Base-by-base conservation (phyloP, 2,113 vertebrate species). In the Enhydra lutris region DNA sequence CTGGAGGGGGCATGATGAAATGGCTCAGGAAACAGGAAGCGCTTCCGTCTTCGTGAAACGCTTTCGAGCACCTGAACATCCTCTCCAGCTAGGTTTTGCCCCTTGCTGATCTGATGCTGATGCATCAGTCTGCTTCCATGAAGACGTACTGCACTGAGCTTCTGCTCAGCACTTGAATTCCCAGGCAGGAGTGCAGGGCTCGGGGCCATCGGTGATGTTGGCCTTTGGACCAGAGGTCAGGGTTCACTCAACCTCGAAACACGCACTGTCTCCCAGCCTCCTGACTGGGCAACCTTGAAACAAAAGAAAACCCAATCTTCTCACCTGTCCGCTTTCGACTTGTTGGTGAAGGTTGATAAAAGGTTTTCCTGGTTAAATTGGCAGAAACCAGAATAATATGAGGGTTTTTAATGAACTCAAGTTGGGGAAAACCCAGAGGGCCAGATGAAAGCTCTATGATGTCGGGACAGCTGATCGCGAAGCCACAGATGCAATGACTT, bases 161-260 rank as follows among this genome's bases (percentile, higher is more conserved):
- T 59, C 84, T 47, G n/a, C 52, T 57, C 7, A 29, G 52, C 52
- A 7, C 9, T 7, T 42, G 65, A 34, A 7, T 45, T 63, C 76
- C 2, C 6, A 47, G 50, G 61, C 0, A 17, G 57, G 6, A 50
- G 11, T 1, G 8, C 20, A 6, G 50, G 21, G 18, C 81, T 59
- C 1, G 0, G 31, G 26, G 11, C 4, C n/a, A 15, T 55, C 26
- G 4, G 4, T 1, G n/a, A 45, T 4, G 0, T 1, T 20, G 3
- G 61, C 26, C 0, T 1, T 57, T 23, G 1, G 12, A 21, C 7
- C 3, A 55, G 39, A 36, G 4, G 31, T 12, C 0, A 0, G 11
- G 6, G 26, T 11, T 21, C 26, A 14, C 39, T 13, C 31, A 45
- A 1, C 39, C 9, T 20, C 4, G 52, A 31, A 52, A 52, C 12